phyloP scores from a whole-genome alignment of 2,888 invertebrate genomes.

The Dione juno region DNA sequence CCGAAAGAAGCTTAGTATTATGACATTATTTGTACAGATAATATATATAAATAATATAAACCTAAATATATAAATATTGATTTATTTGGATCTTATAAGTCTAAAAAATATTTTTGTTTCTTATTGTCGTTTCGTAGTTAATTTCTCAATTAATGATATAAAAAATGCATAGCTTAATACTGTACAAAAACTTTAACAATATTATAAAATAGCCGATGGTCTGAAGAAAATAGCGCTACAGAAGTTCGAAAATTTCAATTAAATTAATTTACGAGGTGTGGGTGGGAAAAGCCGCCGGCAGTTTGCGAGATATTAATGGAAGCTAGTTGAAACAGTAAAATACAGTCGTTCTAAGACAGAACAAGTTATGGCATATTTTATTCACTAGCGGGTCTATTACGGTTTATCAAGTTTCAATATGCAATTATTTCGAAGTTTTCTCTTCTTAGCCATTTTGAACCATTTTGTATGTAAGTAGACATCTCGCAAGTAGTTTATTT shows the following conservation, averaged over 20 bases:
- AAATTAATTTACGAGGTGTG: constrained; percentile 35
- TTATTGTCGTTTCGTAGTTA: no score
- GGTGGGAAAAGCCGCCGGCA: constrained; percentile 32
- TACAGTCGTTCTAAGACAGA: constrained; percentile 26
- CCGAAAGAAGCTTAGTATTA: no score
- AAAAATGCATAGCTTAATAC: no score
- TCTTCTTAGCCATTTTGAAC: no score
- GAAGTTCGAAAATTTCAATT: constrained; percentile 36
- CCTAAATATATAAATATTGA: no score
- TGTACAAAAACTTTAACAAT: background rate
- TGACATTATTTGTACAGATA: no score
- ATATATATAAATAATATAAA: no score
- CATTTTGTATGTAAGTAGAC: background rate
- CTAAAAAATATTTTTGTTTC: no score
- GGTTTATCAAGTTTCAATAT: constrained; percentile 17
- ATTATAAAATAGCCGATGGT: constrained; percentile 1
- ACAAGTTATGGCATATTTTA: constrained; percentile 28
- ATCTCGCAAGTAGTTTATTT: background rate
- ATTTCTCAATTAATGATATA: no score
- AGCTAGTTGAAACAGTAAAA: constrained; percentile 28
- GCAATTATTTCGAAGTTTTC: background rate
- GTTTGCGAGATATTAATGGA: constrained; percentile 36
- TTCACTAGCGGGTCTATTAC: constrained; percentile 25
- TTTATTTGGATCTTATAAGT: no score
- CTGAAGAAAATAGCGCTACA: constrained; percentile 27